phyloP scores from a whole-genome alignment of 2,888 invertebrate genomes.

The Rotaria magnacalcarata region DNA sequence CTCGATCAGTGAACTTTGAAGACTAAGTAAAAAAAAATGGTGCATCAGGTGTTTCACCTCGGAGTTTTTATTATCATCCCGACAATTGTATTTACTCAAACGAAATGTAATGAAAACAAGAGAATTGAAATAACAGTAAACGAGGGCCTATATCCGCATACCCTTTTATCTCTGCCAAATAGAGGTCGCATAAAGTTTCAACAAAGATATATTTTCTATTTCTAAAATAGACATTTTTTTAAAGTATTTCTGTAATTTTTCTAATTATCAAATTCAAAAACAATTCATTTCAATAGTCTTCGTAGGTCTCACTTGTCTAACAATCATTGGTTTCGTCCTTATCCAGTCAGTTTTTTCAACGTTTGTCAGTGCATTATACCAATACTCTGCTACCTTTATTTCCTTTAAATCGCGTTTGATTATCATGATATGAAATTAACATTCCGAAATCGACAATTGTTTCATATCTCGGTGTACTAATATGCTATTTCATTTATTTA shows the following conservation, averaged over 20 bases:
- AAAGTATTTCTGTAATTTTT: background rate
- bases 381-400: background rate
- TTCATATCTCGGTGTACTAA: background rate
- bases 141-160: background rate
- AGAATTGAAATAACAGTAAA: background rate
- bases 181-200: background rate
- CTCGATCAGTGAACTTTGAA: conserved; percentile 20
- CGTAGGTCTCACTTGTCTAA: background rate
- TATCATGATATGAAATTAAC: background rate
- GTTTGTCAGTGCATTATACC: background rate
- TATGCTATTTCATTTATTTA: background rate
- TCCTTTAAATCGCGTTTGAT: background rate
- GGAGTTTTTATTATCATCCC: background rate
- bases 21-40: background rate
- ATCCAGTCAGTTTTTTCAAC: background rate
- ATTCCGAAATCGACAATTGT: background rate
- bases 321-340: background rate
- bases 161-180: background rate
- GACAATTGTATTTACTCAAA: background rate
- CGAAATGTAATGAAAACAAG: background rate
- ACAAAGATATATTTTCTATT: background rate
- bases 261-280: background rate
- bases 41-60: background rate
- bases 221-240: background rate
- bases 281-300: background rate